phyloP scores from a whole-genome alignment of 2,888 invertebrate species.

The Hanleya hanleyi region DNA sequence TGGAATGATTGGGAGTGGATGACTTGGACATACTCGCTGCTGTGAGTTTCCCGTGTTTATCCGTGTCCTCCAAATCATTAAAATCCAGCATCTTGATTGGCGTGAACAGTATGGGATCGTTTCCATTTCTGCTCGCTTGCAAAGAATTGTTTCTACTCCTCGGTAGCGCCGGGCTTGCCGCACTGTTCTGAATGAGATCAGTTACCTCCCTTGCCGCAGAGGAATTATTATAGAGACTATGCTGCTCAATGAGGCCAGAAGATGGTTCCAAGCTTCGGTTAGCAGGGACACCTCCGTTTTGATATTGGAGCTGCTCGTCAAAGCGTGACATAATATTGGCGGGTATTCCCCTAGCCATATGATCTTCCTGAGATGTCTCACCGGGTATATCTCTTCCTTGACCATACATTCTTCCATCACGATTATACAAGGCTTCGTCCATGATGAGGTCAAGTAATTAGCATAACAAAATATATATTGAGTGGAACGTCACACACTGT shows the following conservation, averaged over 20 bases:
- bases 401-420: too few species aligned
- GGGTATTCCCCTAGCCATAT: too few species aligned
- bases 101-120: neutral
- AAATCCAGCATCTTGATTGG: conserved; percentile 5
- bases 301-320: too few species aligned
- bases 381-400: too few species aligned
- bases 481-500: too few species aligned
- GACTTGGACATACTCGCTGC: conserved; percentile 1
- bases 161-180: neutral
- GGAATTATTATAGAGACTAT: too few species aligned
- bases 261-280: neutral
- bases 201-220: neutral
- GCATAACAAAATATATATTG: too few species aligned
- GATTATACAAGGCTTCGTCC: too few species aligned
- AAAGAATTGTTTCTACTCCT: neutral
- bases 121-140: neutral
- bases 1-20: neutral
- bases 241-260: neutral
- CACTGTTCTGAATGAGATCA: neutral
- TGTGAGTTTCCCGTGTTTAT: neutral
- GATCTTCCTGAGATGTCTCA: too few species aligned
- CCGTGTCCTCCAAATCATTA: neutral
- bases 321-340: too few species aligned
- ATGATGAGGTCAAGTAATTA: too few species aligned
- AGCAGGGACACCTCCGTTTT: neutral